phyloP scores from a whole-genome alignment of 2,797 vertebrate genomes.

The Austrolebias charrua region DNA sequence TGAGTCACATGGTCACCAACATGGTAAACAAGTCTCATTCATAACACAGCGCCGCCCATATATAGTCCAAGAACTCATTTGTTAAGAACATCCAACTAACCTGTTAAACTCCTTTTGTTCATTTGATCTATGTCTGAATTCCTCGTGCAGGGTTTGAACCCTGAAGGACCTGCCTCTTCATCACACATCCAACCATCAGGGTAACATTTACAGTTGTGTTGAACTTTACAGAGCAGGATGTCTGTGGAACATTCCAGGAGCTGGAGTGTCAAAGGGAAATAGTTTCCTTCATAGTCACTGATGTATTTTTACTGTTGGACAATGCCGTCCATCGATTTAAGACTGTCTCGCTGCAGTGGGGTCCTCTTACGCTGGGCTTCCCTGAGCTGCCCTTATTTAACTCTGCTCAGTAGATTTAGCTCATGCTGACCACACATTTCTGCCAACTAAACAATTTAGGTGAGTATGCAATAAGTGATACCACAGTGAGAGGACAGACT shows the following conservation, averaged over 20 bases:
- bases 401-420: constrained; percentile 81
- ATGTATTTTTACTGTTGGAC: constrained; percentile 79
- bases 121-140: neutral
- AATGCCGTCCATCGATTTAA: constrained; percentile 77
- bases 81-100: no score
- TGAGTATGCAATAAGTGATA: constrained; percentile 72
- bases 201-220: constrained; percentile 64
- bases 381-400: constrained; percentile 86
- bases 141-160: neutral
- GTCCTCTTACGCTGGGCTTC: constrained; percentile 81
- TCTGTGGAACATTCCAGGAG: constrained; percentile 80
- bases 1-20: constrained; percentile 76
- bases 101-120: no score
- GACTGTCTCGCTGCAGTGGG: constrained; percentile 44
- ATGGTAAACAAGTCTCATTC: constrained; percentile 84
- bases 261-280: constrained; percentile 77
- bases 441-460: constrained; percentile 81
- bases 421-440: constrained; percentile 74
- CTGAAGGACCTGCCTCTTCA: constrained; percentile 24
- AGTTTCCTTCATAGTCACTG: constrained; percentile 81
- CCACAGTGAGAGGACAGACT: constrained; percentile 53
- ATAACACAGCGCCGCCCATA: constrained; percentile 63
- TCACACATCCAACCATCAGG: constrained; percentile 43
- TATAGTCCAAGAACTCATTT: constrained; percentile 40
- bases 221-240: constrained; percentile 67